Percentiles rank a stretch among this genome's conserved stretches.
These are phyloP conservation scores for Drosophila pallidifrons DNA, from an alignment of 1,140 invertebrate genomes.

Conservation along the genomic window DNA sequence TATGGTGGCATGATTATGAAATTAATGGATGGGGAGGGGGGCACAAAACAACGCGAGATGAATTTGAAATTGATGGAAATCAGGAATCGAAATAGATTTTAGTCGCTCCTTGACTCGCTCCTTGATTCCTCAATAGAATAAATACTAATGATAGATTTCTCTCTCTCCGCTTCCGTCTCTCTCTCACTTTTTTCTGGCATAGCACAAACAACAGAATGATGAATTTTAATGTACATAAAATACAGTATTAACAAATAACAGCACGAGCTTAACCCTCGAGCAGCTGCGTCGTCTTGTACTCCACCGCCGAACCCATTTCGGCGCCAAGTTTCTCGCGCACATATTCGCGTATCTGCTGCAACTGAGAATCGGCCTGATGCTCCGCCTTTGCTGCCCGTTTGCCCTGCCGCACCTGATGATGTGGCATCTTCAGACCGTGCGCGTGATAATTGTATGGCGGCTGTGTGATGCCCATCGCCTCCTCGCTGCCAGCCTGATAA, in stretches of 20 bases:
- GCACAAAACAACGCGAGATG: constrained; percentile 24
- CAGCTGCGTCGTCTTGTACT: constrained; percentile 78
- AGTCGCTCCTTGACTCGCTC: neutral
- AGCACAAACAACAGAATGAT: constrained; percentile 33
- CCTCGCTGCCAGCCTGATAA: constrained; percentile 27
- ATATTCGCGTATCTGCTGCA: constrained; percentile 77
- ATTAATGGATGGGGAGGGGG: constrained; percentile 1
- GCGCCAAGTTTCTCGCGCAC: constrained; percentile 77
- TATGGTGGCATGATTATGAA: constrained; percentile 17
- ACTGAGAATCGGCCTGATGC: constrained; percentile 46
- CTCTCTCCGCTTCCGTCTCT: neutral
- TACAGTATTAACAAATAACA: constrained; percentile 43
- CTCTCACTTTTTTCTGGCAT: constrained; percentile 3
- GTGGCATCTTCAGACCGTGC: constrained; percentile 54
- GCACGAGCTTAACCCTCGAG: constrained; percentile 60
- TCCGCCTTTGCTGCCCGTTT: constrained; percentile 57
- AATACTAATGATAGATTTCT: constrained; percentile 50
- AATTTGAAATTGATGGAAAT: constrained; percentile 30
- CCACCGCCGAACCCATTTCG: constrained; percentile 76
- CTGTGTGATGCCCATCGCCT: constrained; percentile 54
- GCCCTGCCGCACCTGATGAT: constrained; percentile 51
- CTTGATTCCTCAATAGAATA: constrained; percentile 36
- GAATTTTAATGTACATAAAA: constrained; percentile 17
- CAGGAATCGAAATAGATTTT: constrained; percentile 5
- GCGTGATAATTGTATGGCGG: constrained; percentile 81